Evolutionary conservation across 2,113 vertebrate genomes (phyloP), one percentile per base, ranked within the genome.

Genomic region (Helogale parvula): DNA sequence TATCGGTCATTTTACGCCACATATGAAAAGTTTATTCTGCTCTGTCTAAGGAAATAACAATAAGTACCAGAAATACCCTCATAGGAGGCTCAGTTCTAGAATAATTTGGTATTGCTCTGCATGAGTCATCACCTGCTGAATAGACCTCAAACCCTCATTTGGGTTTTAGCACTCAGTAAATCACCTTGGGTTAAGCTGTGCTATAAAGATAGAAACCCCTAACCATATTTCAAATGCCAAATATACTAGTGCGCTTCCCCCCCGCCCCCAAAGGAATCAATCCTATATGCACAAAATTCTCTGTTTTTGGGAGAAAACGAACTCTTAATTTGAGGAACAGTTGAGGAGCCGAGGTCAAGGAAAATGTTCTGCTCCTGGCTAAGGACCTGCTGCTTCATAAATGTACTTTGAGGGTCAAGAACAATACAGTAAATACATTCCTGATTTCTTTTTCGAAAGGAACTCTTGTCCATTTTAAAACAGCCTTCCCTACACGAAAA

Each of bases 21-120:
- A 41, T 97, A 90, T 92, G 87, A 98, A 98, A 98, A 97, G 95
- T 94, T 83, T 94, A 93, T 97, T 77, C 57, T 96, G 96, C 94
- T 97, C 80, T 88, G 87, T 98, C 92, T 95, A n/a, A 1, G 90
- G 81, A 77, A 94, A 91, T 86, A 97, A 98, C 81, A 79, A 80
- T 82, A 83, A 98, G 97, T 93, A 93, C 41, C 38, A 52, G 79
- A 85, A 95, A 96, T 88, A 93, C 27, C n/a, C 94, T 92, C 84
- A 41, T 84, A 95, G 93, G 85, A 47, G 92, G 72, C 63, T 97
- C 85, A 95, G 93, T 96, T 90, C 83, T 91, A 97, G 97, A 91
- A 97, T 77, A 92, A 96, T 95, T 97, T 66, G 69, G 60, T 95
- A 68, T 68, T 96, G 79, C 92, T 97, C 96, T 88, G 60, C 92